Evolutionary conservation across 92 coral and sea anemone species (phyloP), one percentile per base, ranked within the genome.

Genomic region (Epizoanthus ramosus): DNA sequence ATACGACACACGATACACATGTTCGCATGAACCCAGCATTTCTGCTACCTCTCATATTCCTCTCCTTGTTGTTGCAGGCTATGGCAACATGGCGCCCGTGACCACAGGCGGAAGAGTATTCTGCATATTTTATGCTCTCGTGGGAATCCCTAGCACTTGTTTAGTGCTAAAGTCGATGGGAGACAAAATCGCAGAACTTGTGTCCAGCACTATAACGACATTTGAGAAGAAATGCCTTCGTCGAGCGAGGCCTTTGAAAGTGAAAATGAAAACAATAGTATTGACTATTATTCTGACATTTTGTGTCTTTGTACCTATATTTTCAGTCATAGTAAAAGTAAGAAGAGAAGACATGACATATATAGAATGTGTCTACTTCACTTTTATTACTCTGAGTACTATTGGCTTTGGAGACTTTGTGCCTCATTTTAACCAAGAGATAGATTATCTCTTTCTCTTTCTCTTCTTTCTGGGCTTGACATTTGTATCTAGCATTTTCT

Each of bases 321-420:
- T 76, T 37, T 73, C 98, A 2, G 31, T 59, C n/a, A 68, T 79
- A 16, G 88, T 91, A 8, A 76, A 87, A 56, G 56, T 71, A n/a
- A 70, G 93, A 45, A 88, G 90, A 33, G 15, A 41, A 8, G 59
- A 81, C 2, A 75, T 85, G 24, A 75, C 93, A 17, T 91, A 87
- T 59, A 58, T 91, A n/a, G 89, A 91, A 31, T 75, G 98, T 59
- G 79, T 91, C 41, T 93, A 93, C 60, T 91, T 93, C 53, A 89
- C 93, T 0, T 93, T 89, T 41, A 82, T 83, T 25, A 91, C 98
- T 19, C 84, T 93, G 4, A 88, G 93, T 22, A 93, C 98, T 19
- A 93, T 93, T 54, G 98, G 98, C 6, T 93, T 92, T 68, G 98
- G 98, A 0, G 98, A 93, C 64, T 89, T 80, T 63, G 86, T 89